phyloP scores from a whole-genome alignment of 2,797 vertebrate genomes.

The Muscicapa striata region DNA sequence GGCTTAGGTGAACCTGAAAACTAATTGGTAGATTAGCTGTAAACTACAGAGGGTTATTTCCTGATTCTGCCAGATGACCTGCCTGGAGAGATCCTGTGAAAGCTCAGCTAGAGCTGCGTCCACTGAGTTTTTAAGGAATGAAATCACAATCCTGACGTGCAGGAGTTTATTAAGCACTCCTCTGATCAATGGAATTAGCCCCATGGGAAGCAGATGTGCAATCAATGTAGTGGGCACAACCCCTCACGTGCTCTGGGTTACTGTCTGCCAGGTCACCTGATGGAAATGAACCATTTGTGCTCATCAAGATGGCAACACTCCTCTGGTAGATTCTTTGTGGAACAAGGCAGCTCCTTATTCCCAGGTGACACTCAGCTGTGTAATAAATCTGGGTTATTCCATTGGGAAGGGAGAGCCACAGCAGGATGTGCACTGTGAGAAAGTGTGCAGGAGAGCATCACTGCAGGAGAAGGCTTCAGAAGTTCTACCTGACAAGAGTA shows the following conservation, averaged over 20 bases:
- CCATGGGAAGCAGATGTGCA: conserved; percentile 12
- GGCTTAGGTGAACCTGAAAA: conserved; percentile 54
- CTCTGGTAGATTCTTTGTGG: not conserved
- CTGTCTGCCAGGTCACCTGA: conserved; percentile 14
- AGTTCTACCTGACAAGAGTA: not conserved
- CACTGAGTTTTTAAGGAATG: not conserved
- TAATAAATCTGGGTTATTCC: not conserved
- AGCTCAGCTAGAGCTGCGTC: conserved; percentile 32
- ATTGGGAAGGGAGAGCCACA: not conserved
- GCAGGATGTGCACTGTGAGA: not conserved
- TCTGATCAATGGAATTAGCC: conserved; percentile 33
- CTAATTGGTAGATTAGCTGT: conserved; percentile 43
- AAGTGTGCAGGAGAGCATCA: not conserved
- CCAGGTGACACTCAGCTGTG: not conserved
- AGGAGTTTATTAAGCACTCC: conserved; percentile 59
- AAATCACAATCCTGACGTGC: not conserved
- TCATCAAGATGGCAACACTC: conserved; percentile 2
- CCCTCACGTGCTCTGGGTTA: not conserved
- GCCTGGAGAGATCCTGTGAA: conserved; percentile 22
- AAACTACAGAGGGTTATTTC: conserved; percentile 45
- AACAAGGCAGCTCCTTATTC: not conserved
- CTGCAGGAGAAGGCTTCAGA: not conserved
- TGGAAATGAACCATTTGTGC: conserved; percentile 39
- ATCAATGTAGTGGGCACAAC: not conserved
- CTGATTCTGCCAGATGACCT: conserved; percentile 48